Percentiles rank a stretch among this genome's conserved stretches.
Conservation (phyloP, 2,113 vertebrate genomes). For the Periophthalmus modestus region DNA sequence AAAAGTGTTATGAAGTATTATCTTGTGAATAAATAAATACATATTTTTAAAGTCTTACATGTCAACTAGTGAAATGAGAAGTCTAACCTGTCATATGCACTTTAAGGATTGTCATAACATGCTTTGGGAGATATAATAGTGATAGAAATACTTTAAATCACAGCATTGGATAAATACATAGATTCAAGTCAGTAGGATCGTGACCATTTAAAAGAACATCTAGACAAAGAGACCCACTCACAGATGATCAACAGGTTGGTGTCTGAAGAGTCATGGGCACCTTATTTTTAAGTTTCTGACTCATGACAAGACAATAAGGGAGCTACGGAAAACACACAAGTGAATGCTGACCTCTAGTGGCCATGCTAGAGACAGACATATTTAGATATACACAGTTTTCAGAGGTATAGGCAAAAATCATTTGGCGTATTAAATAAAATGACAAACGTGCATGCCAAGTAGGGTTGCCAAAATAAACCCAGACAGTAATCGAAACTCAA, state of each 20-base stretch:
- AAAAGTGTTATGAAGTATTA: no score
- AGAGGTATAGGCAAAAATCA: not conserved
- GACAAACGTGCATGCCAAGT: not conserved
- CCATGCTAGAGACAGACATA: not conserved
- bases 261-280: not conserved
- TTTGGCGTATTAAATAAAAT: not conserved
- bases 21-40: no score
- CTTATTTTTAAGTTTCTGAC: not conserved
- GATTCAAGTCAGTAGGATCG: not conserved
- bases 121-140: conserved; percentile 8
- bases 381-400: not conserved
- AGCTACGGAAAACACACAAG: not conserved
- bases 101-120: conserved; percentile 21
- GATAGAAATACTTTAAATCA: not conserved
- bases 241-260: conserved; percentile 31
- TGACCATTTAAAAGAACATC: not conserved
- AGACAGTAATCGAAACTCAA: no score
- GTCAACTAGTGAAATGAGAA: no score
- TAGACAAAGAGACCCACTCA: not conserved
- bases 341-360: conserved; percentile 40
- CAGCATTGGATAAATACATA: not conserved
- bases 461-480: no score
- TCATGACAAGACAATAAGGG: not conserved
- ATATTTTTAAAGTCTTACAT: no score
- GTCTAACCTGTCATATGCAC: no score